Evolutionary conservation across 2,888 invertebrate genomes (phyloP).

Genomic region (Mythimna vitellina): DNA sequence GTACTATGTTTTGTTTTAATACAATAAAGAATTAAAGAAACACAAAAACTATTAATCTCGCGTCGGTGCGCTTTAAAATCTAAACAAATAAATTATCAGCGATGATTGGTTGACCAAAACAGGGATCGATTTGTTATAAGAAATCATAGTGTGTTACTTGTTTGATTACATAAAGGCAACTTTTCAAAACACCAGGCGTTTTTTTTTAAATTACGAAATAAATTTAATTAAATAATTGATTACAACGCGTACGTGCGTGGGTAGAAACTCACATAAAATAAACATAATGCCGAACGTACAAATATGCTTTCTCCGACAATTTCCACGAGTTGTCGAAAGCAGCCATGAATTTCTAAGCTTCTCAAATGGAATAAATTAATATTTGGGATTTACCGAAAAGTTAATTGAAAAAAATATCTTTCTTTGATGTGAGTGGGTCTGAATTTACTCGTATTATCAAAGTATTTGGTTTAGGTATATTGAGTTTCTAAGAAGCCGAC

Average conservation of each 20-base stretch:
- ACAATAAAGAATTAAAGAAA: too few relatives aligned
- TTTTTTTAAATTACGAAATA: too few relatives aligned
- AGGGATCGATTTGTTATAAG: neutral
- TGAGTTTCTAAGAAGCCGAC: slow-evolving; percentile 40
- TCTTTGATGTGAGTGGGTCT: slow-evolving; percentile 29
- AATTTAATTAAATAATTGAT: too few relatives aligned
- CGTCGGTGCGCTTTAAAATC: neutral
- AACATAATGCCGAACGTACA: neutral
- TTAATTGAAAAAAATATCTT: slow-evolving; percentile 43
- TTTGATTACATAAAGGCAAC: too few relatives aligned
- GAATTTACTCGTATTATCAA: slow-evolving; percentile 20
- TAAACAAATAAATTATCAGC: neutral
- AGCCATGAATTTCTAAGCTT: slow-evolving; percentile 3
- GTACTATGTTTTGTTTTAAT: too few relatives aligned
- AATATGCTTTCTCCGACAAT: neutral
- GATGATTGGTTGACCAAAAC: neutral
- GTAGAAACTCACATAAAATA: neutral
- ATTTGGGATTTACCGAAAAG: neutral
- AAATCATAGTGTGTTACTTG: too few relatives aligned
- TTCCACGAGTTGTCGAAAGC: neutral
- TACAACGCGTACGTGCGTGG: too few relatives aligned
- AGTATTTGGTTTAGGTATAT: slow-evolving; percentile 40
- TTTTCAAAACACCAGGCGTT: too few relatives aligned
- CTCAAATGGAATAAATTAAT: slow-evolving; percentile 26
- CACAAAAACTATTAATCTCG: too few relatives aligned